Percentiles rank a stretch among this genome's conserved stretches.
These are phyloP conservation scores for Acridotheres tristis DNA, from an alignment of 2,797 vertebrate genomes.

Conservation along the genomic window DNA sequence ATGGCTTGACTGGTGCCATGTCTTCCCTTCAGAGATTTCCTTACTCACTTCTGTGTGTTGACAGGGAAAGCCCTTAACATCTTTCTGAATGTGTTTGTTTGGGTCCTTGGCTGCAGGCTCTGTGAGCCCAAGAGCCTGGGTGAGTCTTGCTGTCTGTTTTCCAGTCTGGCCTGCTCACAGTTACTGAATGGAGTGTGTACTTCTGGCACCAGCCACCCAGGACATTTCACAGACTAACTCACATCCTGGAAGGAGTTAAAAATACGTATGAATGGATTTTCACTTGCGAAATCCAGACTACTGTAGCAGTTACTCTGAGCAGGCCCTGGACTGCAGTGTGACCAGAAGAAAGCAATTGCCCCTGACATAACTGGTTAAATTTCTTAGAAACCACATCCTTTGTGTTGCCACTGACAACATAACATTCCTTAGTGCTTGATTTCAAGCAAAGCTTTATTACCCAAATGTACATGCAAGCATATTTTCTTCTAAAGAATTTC, in stretches of 20 bases:
- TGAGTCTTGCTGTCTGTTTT: neutral
- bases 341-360: conserved; percentile 27
- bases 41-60: neutral
- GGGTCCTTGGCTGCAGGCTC: neutral
- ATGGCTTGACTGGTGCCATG: neutral
- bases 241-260: conserved; percentile 25
- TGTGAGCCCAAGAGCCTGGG: neutral
- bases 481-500: conserved; percentile 31
- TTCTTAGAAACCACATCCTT: conserved; percentile 59
- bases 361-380: conserved; percentile 47
- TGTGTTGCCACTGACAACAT: conserved; percentile 53
- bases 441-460: conserved; percentile 30
- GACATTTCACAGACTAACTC: neutral
- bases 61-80: neutral
- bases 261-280: neutral
- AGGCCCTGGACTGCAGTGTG: neutral
- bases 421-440: conserved; percentile 58
- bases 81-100: neutral
- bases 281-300: neutral
- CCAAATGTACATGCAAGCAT: neutral
- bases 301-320: neutral
- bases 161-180: neutral
- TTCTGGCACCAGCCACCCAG: neutral
- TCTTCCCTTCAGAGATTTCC: neutral
- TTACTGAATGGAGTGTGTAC: neutral